A percentile compares a stretch with the other conserved stretches of the same genome.
Conservation (phyloP, 2,888 invertebrate genomes). For the Aspidapion aeneum region DNA sequence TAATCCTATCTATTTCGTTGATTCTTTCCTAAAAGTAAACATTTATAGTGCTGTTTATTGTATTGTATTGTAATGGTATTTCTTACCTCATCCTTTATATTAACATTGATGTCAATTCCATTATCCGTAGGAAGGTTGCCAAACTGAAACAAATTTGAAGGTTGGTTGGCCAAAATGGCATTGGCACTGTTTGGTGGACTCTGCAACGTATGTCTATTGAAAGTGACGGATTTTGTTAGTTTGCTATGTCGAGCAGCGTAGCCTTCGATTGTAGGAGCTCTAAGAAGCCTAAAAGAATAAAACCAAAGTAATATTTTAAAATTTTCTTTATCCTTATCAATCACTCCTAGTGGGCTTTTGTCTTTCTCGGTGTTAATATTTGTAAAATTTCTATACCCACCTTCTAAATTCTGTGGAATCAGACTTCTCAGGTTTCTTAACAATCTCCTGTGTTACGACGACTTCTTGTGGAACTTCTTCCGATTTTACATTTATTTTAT, state of each 20-base stretch:
- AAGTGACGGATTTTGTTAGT: slow-evolving; percentile 84
- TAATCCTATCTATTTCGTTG: slow-evolving; percentile 56
- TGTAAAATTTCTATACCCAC: slow-evolving; percentile 23
- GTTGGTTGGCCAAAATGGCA: slow-evolving; percentile 24
- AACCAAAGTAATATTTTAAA: too few relatives aligned
- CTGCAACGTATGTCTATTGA: slow-evolving; percentile 78
- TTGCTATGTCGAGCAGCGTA: slow-evolving; percentile 86
- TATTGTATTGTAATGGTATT: too few relatives aligned
- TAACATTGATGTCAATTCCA: slow-evolving; percentile 20
- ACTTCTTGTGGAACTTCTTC: slow-evolving; percentile 17
- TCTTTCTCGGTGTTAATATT: too few relatives aligned
- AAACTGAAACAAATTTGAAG: slow-evolving; percentile 38
- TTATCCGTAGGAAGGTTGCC: slow-evolving; percentile 45
- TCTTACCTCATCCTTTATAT: not conserved
- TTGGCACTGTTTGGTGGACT: slow-evolving; percentile 63
- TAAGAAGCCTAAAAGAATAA: slow-evolving; percentile 54
- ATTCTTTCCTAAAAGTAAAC: slow-evolving; percentile 48
- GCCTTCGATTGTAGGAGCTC: slow-evolving; percentile 83
- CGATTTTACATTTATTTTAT: slow-evolving; percentile 41
- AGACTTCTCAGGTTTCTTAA: slow-evolving; percentile 37
- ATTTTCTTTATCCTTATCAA: too few relatives aligned
- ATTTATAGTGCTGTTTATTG: too few relatives aligned
- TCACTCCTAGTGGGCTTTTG: too few relatives aligned
- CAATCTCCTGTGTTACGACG: slow-evolving; percentile 1
- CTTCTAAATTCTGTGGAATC: slow-evolving; percentile 59